Base-by-base conservation (phyloP, 2,113 vertebrate species). In the Paraplagusia blochii region DNA sequence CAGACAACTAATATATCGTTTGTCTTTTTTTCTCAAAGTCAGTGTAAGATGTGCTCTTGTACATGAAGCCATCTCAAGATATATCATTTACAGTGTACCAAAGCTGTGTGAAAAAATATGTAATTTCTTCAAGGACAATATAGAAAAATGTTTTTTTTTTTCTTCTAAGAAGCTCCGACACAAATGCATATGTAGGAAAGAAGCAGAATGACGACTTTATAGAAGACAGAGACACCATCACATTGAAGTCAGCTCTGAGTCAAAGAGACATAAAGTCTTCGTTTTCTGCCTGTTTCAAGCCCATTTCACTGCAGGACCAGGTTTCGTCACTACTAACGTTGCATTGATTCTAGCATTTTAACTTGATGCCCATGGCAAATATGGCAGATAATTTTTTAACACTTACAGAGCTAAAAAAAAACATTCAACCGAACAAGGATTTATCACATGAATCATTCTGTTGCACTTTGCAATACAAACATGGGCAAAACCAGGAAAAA, bases 71-170 rank as follows among this genome's bases (percentile, higher is more conserved):
- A 49, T 72, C 73, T 78, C 72, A 72, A 83, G 70, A 78, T 72
- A 69, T 60, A 70, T 82, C 40, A 57, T 80, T 78, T 83, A 83
- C 85, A 87, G 80, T 87, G 77, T 81, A 81, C 76, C 76, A 80
- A 85, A 84, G 81, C 76, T 13, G 60, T 29, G 67, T 80, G 81
- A 76, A 79, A 79, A 81, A 63, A 76, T 76, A 83, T 64, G 49
- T 3, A 11, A 66, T 71, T 74, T 34, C 58, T 76, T 57, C 40
- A 82, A 71, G 58, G 50, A 44, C 69, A 39, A 5, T 64, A 47
- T 73, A 74, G 66, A 79, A 80, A 82, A 67, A 69, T 5, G 47
- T 17, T 63, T 66, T 49, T 42, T 15, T 43, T 8, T 43, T 42
- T 42, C 14, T 42, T 13, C n/a, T 44, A n/a, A 67, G 70, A 68